Percentiles rank a stretch among this genome's conserved stretches.
Evolutionary conservation across 1,140 invertebrate species (phyloP).

Genomic region (Caenorhabditis brenneri): DNA sequence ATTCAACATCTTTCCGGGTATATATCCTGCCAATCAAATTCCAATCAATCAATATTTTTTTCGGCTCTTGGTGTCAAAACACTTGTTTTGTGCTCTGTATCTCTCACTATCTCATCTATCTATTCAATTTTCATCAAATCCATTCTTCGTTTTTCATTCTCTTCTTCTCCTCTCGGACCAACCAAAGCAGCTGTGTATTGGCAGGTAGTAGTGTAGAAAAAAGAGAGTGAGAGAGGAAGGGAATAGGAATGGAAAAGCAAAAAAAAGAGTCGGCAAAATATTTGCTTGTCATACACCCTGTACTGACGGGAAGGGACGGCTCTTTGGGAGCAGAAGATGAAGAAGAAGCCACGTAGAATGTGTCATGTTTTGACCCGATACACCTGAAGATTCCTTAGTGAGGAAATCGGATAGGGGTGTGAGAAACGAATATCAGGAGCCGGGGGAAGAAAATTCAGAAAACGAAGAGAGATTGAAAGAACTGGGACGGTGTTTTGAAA

Average conservation of each 20-base stretch:
- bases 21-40: conserved; percentile 16
- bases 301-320: background rate
- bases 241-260: background rate
- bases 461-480: background rate
- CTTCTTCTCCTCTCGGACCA: background rate
- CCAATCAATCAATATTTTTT: conserved; percentile 22
- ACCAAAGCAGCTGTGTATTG: conserved; percentile 6
- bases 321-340: no score
- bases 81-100: conserved; percentile 18
- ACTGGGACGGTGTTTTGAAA: background rate
- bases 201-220: conserved; percentile 16
- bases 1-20: background rate
- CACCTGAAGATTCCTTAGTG: background rate
- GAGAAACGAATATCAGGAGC: conserved; percentile 8
- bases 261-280: conserved; percentile 14
- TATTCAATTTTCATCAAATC: background rate
- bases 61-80: conserved; percentile 34
- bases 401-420: conserved; percentile 12
- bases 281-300: conserved; percentile 11
- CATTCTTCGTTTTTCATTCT: conserved; percentile 3
- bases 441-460: background rate
- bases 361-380: conserved; percentile 20
- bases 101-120: background rate
- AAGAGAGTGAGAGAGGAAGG: background rate
- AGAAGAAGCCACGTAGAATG: background rate